Evolutionary conservation across 2,113 vertebrate genomes (phyloP).

Genomic region (Ascaphus truei): DNA sequence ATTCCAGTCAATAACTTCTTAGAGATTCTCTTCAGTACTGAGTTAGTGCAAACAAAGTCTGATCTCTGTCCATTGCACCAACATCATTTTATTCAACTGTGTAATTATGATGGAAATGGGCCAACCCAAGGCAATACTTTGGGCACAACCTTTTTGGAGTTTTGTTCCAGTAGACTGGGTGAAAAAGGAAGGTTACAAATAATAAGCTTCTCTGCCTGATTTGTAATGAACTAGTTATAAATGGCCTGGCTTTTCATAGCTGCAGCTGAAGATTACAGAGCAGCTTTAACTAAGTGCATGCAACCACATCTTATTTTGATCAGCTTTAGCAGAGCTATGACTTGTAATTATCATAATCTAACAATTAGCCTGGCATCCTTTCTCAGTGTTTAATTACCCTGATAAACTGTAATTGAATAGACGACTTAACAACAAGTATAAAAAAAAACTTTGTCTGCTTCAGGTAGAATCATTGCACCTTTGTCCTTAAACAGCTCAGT

Average conservation of each 20-base stretch:
- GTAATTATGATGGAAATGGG: constrained; percentile 87
- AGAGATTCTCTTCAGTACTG: neutral
- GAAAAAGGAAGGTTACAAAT: constrained; percentile 58
- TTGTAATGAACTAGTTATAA: constrained; percentile 82
- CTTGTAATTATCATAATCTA: constrained; percentile 90
- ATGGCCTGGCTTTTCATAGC: constrained; percentile 54
- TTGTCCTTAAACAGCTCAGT: constrained; percentile 47
- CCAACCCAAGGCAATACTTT: constrained; percentile 69
- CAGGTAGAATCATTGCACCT: constrained; percentile 17
- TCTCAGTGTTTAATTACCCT: constrained; percentile 84
- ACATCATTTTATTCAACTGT: constrained; percentile 76
- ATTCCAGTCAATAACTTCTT: no score
- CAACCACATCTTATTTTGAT: constrained; percentile 78
- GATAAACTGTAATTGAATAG: constrained; percentile 73
- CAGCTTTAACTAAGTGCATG: constrained; percentile 58
- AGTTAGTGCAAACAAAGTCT: constrained; percentile 56
- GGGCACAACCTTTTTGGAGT: constrained; percentile 62
- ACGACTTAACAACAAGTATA: constrained; percentile 65
- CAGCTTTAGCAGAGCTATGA: constrained; percentile 82
- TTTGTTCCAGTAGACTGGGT: constrained; percentile 58
- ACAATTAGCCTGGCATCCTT: constrained; percentile 87
- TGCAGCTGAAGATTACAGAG: constrained; percentile 55
- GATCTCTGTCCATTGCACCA: constrained; percentile 66
- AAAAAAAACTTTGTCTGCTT: constrained; percentile 43
- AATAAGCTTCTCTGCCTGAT: constrained; percentile 66